phyloP scores from a whole-genome alignment of 2,888 invertebrate species.

The Cyclophora albipunctata region DNA sequence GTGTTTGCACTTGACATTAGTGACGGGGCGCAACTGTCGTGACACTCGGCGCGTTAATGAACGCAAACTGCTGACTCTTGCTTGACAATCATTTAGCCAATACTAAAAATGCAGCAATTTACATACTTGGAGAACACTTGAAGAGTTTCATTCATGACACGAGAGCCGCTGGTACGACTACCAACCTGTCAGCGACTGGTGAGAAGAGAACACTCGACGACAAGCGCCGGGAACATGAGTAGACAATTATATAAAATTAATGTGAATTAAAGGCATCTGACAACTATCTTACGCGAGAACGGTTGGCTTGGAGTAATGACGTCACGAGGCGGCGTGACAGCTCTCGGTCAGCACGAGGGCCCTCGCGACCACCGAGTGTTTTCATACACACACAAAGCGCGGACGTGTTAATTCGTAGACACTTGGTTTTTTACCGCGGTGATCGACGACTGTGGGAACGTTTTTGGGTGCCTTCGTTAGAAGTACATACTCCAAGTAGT shows the following conservation, averaged over 20 bases:
- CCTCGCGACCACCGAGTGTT: slow-evolving; percentile 66
- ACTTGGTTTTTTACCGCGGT: slow-evolving; percentile 67
- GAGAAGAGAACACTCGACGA: slow-evolving; percentile 43
- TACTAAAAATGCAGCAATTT: slow-evolving; percentile 2
- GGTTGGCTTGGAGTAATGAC: slow-evolving; percentile 35
- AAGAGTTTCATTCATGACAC: slow-evolving; percentile 3
- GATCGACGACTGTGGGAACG: slow-evolving; percentile 74
- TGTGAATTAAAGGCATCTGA: slow-evolving; percentile 62
- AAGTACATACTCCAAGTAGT: slow-evolving; percentile 62
- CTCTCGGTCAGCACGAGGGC: slow-evolving; percentile 67
- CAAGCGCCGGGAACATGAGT: slow-evolving; percentile 27
- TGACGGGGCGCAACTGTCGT: slow-evolving; percentile 52
- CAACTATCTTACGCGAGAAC: slow-evolving; percentile 59
- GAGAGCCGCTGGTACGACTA: slow-evolving; percentile 30
- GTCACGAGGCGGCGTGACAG: slow-evolving; percentile 41
- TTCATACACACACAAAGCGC: slow-evolving; percentile 68
- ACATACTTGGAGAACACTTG: slow-evolving; percentile 4
- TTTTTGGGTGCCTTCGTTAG: slow-evolving; percentile 69
- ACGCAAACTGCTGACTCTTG: slow-evolving; percentile 14
- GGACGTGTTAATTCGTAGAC: slow-evolving; percentile 75
- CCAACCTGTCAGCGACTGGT: slow-evolving; percentile 43
- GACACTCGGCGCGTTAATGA: slow-evolving; percentile 27
- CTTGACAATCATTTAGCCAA: no score
- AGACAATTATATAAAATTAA: slow-evolving; percentile 51
- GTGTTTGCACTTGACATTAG: slow-evolving; percentile 55